These are phyloP conservation scores for Ochropacha duplaris DNA, from an alignment of 2,888 invertebrate genomes.

Conservation along the genomic window DNA sequence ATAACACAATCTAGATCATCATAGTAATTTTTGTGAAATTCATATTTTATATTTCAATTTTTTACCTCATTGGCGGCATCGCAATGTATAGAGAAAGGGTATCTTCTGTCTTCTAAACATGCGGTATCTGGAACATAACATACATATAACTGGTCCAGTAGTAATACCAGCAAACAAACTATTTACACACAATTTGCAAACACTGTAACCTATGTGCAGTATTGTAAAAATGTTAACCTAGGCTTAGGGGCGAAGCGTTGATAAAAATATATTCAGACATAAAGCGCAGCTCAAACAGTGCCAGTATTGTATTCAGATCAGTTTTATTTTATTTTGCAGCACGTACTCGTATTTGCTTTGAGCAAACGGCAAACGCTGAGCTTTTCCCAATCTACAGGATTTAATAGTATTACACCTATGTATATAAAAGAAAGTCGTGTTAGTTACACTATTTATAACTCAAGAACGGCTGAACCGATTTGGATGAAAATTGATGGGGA, in stretches of 20 bases:
- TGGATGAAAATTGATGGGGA: no score
- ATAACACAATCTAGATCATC: not conserved
- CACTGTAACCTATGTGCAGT: no score
- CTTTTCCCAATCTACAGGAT: not conserved
- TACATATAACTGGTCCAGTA: not conserved
- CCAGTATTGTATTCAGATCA: no score
- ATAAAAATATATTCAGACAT: not conserved
- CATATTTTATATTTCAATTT: constrained; percentile 1
- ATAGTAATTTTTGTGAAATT: not conserved
- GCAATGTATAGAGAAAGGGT: constrained; percentile 37
- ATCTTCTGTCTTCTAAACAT: constrained; percentile 41
- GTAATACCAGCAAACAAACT: no score
- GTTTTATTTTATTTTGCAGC: not conserved
- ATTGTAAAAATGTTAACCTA: not conserved
- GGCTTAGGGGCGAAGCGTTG: not conserved
- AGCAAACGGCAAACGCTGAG: not conserved
- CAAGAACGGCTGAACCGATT: no score
- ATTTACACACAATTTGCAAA: no score
- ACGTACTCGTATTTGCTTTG: not conserved
- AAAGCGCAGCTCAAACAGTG: not conserved
- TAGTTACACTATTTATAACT: no score
- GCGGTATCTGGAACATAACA: constrained; percentile 37
- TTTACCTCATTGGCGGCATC: constrained; percentile 50
- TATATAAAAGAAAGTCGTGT: no score
- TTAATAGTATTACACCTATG: no score